Conservation (phyloP, 2,888 invertebrate species). For the Pseudoips prasinana region DNA sequence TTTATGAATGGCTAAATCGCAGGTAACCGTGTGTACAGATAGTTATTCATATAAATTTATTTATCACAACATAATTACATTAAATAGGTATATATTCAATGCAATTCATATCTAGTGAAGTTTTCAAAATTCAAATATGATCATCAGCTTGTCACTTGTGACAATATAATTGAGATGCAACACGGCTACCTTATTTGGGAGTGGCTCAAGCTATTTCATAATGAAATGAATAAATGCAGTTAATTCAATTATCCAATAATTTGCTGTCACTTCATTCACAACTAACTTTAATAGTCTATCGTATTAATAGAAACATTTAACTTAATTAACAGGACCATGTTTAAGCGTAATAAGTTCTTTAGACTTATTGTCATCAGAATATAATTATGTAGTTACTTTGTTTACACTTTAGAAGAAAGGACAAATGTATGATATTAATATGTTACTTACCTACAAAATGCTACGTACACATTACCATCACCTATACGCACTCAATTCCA, state of each 20-base stretch:
- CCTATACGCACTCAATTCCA: too few species aligned
- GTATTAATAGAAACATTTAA: conserved; percentile 15
- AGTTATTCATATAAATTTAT: too few species aligned
- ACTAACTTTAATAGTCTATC: conserved; percentile 9
- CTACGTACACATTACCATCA: too few species aligned
- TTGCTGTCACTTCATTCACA: conserved; percentile 20
- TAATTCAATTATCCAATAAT: conserved; percentile 27
- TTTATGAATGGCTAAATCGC: too few species aligned
- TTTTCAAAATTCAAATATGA: conserved; percentile 15
- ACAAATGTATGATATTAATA: too few species aligned
- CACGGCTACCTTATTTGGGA: conserved; percentile 20
- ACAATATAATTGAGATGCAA: conserved; percentile 25
- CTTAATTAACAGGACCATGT: conserved; percentile 2
- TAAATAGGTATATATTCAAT: too few species aligned
- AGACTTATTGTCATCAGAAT: not conserved
- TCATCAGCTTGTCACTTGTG: conserved; percentile 16
- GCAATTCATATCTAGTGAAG: too few species aligned
- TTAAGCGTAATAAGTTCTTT: conserved; percentile 1
- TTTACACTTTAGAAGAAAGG: too few species aligned
- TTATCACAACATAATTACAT: too few species aligned
- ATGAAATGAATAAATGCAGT: conserved; percentile 37
- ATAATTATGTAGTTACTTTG: too few species aligned
- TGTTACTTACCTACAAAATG: too few species aligned
- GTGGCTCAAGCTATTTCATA: conserved; percentile 26
- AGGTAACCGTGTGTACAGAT: too few species aligned